Percentiles rank a stretch among this genome's conserved stretches.
phyloP scores from a whole-genome alignment of 2,113 vertebrate species.

The Fregata magnificens region DNA sequence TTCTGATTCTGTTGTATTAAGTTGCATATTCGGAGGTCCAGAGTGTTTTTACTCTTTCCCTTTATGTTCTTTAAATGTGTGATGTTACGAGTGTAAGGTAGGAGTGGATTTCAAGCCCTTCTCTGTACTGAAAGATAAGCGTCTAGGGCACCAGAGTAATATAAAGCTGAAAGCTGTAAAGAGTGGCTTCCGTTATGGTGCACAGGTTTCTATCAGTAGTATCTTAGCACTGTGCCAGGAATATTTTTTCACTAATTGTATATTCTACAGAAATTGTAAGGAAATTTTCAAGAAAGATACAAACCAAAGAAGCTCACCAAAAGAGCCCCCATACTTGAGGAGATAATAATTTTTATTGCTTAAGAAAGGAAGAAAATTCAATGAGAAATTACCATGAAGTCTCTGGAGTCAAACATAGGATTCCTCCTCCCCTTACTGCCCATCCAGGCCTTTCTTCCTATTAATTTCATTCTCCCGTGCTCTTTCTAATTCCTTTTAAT shows the following conservation, averaged over 20 bases:
- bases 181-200: neutral
- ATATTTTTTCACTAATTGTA: neutral
- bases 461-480: accelerated
- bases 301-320: neutral
- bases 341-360: neutral
- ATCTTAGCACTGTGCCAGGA: neutral
- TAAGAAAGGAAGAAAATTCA: neutral
- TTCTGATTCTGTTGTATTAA: neutral
- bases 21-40: accelerated
- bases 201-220: neutral
- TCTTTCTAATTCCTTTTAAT: neutral
- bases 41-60: neutral
- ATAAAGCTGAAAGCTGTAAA: neutral
- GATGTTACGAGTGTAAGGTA: neutral
- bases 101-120: neutral
- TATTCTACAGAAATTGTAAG: neutral
- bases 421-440: neutral
- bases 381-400: neutral
- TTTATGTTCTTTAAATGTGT: neutral
- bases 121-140: neutral
- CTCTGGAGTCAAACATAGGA: neutral
- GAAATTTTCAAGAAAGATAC: neutral
- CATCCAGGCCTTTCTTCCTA: neutral
- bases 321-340: neutral
- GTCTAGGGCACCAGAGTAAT: neutral